A percentile compares a stretch with the other conserved stretches of the same genome.
Evolutionary conservation across 1,140 invertebrate genomes (phyloP).

Genomic region (Xylocopa sonorina): DNA sequence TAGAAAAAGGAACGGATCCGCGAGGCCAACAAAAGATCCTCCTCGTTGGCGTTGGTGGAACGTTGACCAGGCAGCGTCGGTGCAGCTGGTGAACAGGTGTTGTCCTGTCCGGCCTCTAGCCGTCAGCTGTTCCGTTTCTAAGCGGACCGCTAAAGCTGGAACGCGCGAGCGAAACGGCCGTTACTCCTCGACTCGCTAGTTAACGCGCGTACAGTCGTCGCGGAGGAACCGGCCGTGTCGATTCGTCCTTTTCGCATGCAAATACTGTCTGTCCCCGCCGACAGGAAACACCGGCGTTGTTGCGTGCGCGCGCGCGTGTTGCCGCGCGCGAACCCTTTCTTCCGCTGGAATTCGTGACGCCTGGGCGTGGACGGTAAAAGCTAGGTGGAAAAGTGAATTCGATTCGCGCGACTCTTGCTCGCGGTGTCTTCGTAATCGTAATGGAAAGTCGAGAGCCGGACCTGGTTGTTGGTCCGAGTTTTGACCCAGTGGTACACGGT

Average conservation of each 20-base stretch:
- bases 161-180: conserved; percentile 50
- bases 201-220: conserved; percentile 24
- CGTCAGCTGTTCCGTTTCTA: conserved; percentile 74
- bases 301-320: too few species aligned
- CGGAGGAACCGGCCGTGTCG: conserved; percentile 45
- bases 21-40: conserved; percentile 48
- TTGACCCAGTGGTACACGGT: neutral
- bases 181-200: conserved; percentile 42
- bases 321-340: neutral
- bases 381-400: neutral
- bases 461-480: too few species aligned
- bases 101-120: conserved; percentile 50
- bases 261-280: neutral
- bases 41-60: conserved; percentile 42
- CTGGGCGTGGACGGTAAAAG: neutral
- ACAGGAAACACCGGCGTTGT: neutral
- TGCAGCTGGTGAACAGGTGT: conserved; percentile 79
- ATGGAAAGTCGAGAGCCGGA: neutral
- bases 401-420: neutral
- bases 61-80: conserved; percentile 59
- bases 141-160: conserved; percentile 56
- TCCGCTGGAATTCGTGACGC: conserved; percentile 2
- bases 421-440: neutral
- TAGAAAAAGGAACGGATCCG: conserved; percentile 32
- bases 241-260: conserved; percentile 12